Percentiles rank a stretch among this genome's conserved stretches.
Evolutionary conservation across 1,140 invertebrate species (phyloP).

Genomic region (Drosophila leontia): DNA sequence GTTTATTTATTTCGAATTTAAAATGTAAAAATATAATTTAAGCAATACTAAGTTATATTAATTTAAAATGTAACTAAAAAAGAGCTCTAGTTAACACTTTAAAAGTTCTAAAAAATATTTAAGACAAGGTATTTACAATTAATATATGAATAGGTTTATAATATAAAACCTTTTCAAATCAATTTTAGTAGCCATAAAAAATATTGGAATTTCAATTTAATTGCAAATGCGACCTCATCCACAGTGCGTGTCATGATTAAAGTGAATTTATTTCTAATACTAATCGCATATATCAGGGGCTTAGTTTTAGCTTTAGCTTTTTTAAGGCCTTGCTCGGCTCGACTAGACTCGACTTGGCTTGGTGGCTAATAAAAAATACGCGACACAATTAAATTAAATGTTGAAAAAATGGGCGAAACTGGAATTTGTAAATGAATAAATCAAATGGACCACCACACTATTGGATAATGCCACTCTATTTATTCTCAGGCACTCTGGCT

Average conservation of each 20-base stretch:
- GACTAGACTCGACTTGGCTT: conserved; percentile 20
- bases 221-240: conserved; percentile 36
- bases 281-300: neutral
- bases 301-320: conserved; percentile 13
- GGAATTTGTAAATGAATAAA: conserved; percentile 39
- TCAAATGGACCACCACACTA: conserved; percentile 8
- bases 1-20: neutral
- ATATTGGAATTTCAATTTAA: conserved; percentile 20
- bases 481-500: conserved; percentile 25
- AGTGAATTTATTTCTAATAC: conserved; percentile 14
- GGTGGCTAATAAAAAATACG: conserved; percentile 48
- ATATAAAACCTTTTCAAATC: neutral
- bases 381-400: conserved; percentile 61
- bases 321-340: conserved; percentile 28
- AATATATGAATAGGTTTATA: neutral
- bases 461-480: conserved; percentile 32
- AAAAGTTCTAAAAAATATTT: neutral
- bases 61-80: neutral
- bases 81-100: neutral
- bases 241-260: conserved; percentile 30
- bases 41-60: neutral
- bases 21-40: neutral
- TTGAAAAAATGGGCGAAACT: conserved; percentile 30
- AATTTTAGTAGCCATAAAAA: neutral
- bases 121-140: neutral